Conservation (phyloP, 2,113 vertebrate genomes). For the Prolemur simus region DNA sequence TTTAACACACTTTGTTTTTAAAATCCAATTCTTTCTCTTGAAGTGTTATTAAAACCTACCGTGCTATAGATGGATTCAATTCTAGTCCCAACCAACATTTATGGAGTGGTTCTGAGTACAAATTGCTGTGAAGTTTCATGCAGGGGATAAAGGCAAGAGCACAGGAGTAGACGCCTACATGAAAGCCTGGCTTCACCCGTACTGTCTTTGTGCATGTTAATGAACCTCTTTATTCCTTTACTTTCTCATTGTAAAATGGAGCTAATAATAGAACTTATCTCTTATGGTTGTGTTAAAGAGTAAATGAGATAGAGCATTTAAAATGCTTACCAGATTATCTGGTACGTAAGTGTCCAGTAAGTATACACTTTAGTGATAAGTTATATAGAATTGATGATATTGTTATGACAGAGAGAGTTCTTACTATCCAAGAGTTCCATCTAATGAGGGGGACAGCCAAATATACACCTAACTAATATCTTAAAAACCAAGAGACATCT, state of each 20-base stretch:
- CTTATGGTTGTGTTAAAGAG: background rate
- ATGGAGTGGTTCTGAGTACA: background rate
- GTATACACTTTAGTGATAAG: background rate
- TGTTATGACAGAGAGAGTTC: background rate
- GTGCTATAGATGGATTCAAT: background rate
- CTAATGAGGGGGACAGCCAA: background rate
- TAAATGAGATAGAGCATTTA: background rate
- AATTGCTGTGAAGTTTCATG: background rate
- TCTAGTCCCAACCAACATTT: background rate
- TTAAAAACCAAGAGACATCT: background rate
- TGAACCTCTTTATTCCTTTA: background rate
- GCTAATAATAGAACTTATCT: background rate
- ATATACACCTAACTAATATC: background rate
- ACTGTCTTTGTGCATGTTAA: background rate
- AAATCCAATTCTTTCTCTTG: background rate
- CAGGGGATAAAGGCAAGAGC: background rate
- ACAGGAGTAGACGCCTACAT: background rate
- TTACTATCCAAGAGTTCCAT: background rate
- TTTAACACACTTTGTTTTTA: background rate
- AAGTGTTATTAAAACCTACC: background rate
- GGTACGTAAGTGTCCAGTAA: background rate
- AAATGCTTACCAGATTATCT: background rate
- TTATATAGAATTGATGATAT: background rate
- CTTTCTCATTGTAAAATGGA: background rate
- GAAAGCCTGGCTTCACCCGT: background rate